Percentiles rank a stretch among this genome's conserved stretches.
Evolutionary conservation across 1,140 invertebrate genomes (phyloP).

Genomic region (Caenorhabditis remanei): DNA sequence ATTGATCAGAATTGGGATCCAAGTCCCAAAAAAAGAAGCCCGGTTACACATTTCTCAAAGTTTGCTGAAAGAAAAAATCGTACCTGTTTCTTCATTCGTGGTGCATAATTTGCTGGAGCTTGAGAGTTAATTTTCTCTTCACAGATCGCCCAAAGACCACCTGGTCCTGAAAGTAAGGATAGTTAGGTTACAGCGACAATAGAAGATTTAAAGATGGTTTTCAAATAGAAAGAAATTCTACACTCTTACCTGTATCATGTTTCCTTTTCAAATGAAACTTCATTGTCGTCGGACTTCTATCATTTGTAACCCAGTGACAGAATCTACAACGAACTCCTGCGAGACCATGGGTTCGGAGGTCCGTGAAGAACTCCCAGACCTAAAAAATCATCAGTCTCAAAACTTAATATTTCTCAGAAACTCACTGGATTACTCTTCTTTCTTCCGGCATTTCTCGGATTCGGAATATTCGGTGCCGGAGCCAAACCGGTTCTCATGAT

Average conservation of each 20-base stretch:
- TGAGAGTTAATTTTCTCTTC: constrained; percentile 65
- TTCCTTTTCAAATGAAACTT: constrained; percentile 65
- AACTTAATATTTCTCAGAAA: background rate
- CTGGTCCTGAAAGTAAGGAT: constrained; percentile 41
- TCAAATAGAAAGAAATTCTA: background rate
- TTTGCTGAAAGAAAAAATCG: background rate
- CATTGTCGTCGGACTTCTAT: constrained; percentile 63
- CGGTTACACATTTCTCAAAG: too few species aligned
- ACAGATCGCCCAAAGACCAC: constrained; percentile 63
- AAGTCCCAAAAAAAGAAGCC: too few species aligned
- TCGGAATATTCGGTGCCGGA: constrained; percentile 60
- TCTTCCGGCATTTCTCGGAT: constrained; percentile 64
- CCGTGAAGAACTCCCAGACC: constrained; percentile 66
- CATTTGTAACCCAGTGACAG: constrained; percentile 65
- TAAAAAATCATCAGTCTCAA: background rate
- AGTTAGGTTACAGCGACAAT: background rate
- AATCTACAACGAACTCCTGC: constrained; percentile 63
- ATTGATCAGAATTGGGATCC: too few species aligned
- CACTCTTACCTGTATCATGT: constrained; percentile 59
- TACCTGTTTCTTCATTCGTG: constrained; percentile 57
- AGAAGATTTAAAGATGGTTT: too few species aligned
- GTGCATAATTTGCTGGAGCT: constrained; percentile 62
- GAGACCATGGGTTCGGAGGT: constrained; percentile 60
- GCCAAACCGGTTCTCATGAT: constrained; percentile 33
- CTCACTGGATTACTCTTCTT: constrained; percentile 64